These are phyloP conservation scores for Lasioglossum baleicum DNA, from an alignment of 1,140 invertebrate genomes.

Conservation along the genomic window DNA sequence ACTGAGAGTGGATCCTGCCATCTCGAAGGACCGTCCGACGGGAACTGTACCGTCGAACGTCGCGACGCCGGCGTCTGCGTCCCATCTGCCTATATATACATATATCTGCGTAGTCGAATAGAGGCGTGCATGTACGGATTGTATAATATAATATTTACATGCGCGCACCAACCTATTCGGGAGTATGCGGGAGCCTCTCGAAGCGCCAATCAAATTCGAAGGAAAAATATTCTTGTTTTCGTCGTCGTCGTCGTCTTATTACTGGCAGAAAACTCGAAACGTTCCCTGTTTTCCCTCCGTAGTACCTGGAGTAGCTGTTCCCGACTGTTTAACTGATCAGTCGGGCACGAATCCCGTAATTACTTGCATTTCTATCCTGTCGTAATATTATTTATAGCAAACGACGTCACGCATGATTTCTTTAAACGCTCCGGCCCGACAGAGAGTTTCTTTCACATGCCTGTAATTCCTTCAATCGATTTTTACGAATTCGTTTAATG, in stretches of 20 bases:
- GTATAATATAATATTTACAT: slow-evolving; percentile 55
- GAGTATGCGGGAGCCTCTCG: slow-evolving; percentile 34
- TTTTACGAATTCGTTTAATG: no score
- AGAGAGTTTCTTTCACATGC: no score
- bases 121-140: slow-evolving; percentile 45
- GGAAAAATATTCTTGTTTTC: slow-evolving; percentile 33
- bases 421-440: no score
- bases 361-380: no score
- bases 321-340: not conserved
- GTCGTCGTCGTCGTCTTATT: slow-evolving; percentile 15
- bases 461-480: no score
- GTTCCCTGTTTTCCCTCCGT: no score
- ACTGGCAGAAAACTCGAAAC: not conserved
- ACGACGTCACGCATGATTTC: no score
- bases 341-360: no score
- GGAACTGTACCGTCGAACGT: slow-evolving; percentile 79
- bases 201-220: slow-evolving; percentile 28
- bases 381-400: no score
- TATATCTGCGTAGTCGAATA: slow-evolving; percentile 33
- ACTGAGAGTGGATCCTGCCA: slow-evolving; percentile 72
- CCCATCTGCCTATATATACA: slow-evolving; percentile 65
- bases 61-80: slow-evolving; percentile 77
- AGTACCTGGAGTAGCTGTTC: not conserved
- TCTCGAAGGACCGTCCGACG: slow-evolving; percentile 76
- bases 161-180: slow-evolving; percentile 48